phyloP scores from a whole-genome alignment of 2,888 invertebrate species.

The Idaea biselata region DNA sequence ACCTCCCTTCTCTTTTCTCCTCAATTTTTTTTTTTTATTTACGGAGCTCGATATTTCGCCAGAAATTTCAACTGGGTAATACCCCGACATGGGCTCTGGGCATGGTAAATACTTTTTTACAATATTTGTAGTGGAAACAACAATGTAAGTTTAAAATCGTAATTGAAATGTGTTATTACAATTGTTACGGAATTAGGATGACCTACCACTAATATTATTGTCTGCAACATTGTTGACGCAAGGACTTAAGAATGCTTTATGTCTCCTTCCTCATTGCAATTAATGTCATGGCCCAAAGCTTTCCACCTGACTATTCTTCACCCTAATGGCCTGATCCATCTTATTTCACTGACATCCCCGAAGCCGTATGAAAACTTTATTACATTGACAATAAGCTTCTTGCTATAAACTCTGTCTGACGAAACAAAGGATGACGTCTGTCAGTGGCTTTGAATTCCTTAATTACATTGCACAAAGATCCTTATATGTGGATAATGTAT shows the following conservation, averaged over 20 bases:
- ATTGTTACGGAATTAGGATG: too few species aligned
- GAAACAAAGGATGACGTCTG: slow-evolving; percentile 2
- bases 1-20: too few species aligned
- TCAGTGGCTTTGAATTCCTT: slow-evolving; percentile 16
- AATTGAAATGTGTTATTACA: too few species aligned
- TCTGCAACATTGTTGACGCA: slow-evolving; percentile 32
- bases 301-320: slow-evolving; percentile 23
- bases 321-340: slow-evolving; percentile 30
- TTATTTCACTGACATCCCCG: slow-evolving; percentile 23
- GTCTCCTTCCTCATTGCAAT: slow-evolving; percentile 28
- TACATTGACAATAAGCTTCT: background rate
- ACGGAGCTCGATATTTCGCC: too few species aligned
- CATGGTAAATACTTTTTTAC: too few species aligned
- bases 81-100: too few species aligned
- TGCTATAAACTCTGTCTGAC: background rate
- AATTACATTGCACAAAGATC: slow-evolving; percentile 17
- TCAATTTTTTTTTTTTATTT: too few species aligned
- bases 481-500: background rate
- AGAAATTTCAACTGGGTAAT: too few species aligned
- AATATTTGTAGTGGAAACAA: too few species aligned
- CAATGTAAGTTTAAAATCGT: too few species aligned
- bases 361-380: slow-evolving; percentile 4
- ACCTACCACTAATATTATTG: background rate
- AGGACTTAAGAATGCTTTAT: slow-evolving; percentile 25
- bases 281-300: slow-evolving; percentile 21